Base-by-base conservation (phyloP, 92 coral and sea anemone genomes). In the Epizoanthus ramosus region DNA sequence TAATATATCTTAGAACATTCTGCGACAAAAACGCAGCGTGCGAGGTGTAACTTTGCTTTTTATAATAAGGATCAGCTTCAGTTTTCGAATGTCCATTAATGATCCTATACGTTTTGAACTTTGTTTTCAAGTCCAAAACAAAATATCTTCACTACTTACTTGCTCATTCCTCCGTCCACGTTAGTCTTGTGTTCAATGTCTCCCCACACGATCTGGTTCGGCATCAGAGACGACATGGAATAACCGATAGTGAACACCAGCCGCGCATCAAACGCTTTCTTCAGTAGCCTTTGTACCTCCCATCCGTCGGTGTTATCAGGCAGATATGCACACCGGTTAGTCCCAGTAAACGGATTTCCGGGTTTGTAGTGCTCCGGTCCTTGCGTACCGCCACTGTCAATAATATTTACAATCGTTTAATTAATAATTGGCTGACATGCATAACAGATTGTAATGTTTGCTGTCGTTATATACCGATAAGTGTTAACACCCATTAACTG, bases 141-240 rank as follows among this genome's bases (percentile, higher is more conserved):
- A 41, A 41, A 41, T 43, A 43, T 43, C 10, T 0, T 10, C 1
- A 65, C 4, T 17, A n/a, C 81, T 60, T 60, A 76, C 81, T 76
- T 76, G 37, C 58, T 39, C 22, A 39, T 19, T 8, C 81, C 81
- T 64, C 81, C 81, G 3, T 76, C 54, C 12, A 76, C 24, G 57
- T 77, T 77, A 0, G 71, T 77, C 71, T 77, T 77, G 52, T 77
- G 82, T 6, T 77, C 82, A 56, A 77, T 45, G 18, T 22, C 71
- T 39, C 57, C 82, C 82, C 82, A 77, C 25, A 47, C 66, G 71
- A 77, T 61, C 59, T 77, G 82, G 65, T 77, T 77, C 6, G 82
- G 82, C 41, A 37, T 21, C 31, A 61, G 28, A 41, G 71, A 22
- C 16, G 82, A 60, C 82, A 77, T 43, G 23, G 82, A 77, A 37